Evolutionary conservation across 1,140 invertebrate species (phyloP), one percentile per base, ranked within the genome.

Genomic region (Papilio polytes): DNA sequence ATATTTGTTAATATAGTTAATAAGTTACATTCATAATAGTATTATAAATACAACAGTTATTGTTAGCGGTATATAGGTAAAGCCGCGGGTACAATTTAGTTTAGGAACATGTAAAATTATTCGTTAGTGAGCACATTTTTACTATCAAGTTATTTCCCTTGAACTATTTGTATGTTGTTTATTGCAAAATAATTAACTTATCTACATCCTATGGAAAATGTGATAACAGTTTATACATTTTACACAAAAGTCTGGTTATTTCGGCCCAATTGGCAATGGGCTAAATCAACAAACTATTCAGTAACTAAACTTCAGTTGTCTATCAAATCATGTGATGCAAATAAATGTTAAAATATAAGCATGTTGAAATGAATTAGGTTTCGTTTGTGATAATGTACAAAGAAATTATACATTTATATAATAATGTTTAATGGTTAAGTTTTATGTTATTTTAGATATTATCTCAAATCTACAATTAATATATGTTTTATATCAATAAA

Each of bases 331-430:
- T 18, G 51, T 53, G 18, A 53, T 53, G 51, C 51, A n/a, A 53
- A 53, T 3, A 18, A n/a, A n/a, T n/a, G 8, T 56, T 20, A 20
- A 56, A 26, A 20, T 20, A 56, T 63, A 12, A 18, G 2, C 26
- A 12, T 56, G 51, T 36, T 77, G 26, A 53, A 31, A 56, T 51
- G n/a, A 53, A 77, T 10, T 26, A 63, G 26, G 22, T 56, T 56
- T 18, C 56, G 48, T 77, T 77, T 77, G 74, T 77, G 74, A 77
- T 77, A 31, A 77, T 77, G 74, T 77, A 53, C 46, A 77, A 77
- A 77, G 74, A 48, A 76, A 15, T 2, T 76, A 41, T 41, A 41
- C 7, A 41, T 41, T 41, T 41, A 41, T 53, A 51, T 26, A 20
- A 59, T 15, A 13, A 53, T 56, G 10, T 26, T 53, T 77, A 53